Base-by-base conservation (phyloP, 2,888 invertebrate species). In the Drosophila merina region DNA sequence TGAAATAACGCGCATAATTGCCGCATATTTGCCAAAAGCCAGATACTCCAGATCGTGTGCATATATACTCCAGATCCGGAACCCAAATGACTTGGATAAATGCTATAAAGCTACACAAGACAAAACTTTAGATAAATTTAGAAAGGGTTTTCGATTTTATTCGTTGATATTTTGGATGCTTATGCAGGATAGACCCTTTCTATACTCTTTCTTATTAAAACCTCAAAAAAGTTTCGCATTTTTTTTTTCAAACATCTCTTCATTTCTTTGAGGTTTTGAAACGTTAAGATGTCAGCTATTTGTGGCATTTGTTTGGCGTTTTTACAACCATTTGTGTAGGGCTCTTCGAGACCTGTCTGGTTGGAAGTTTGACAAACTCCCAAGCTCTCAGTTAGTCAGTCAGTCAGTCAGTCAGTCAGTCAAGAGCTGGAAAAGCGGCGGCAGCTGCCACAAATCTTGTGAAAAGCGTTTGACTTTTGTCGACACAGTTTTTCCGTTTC, bases 1-100 rank as follows among this genome's bases (percentile, higher is more conserved):
- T 83, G 66, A 86, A 83, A 76, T 76, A 86, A 68, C 60, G 77
- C 86, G 67, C 75, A 86, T 81, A 81, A 80, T 86, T 81, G 84
- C 72, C 64, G 74, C 75, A 79, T 74, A 82, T 85, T 71, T 79
- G 71, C 57, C 48, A 51, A 36, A 47, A 31, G 26, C 49, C 20
- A 30, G 31, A 47, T 50, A 49, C 33, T 42, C 20, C 40, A 42
- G 12, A 42, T 42, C 36, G 36, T 36, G 6, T 42, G 20, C 9
- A 42, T 42, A 42, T 42, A 42, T 20, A 42, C 40, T 42, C 20
- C 40, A 42, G 14, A 20, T 42, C 8, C 28, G 6, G 28, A 6
- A 3, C 8, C 14, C 40, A 20, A 42, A 42, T 42, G 40, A 42
- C 40, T 42, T 42, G 40, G 40, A 42, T 42, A 42, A 42, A 42